Evolutionary conservation across 2,113 vertebrate genomes (phyloP).

Genomic region (Poeciliopsis retropinna): DNA sequence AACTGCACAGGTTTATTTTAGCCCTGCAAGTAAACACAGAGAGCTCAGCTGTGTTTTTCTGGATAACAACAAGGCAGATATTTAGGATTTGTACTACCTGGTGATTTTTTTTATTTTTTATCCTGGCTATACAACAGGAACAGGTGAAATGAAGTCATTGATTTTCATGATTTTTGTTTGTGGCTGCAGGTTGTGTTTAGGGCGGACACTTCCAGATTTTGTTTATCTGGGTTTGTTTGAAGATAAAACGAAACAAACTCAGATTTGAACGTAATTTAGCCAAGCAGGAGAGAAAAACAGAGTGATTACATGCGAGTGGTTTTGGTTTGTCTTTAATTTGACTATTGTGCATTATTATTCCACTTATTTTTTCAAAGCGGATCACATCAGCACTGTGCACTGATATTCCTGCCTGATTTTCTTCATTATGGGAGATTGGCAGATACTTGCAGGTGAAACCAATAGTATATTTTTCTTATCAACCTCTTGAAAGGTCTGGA

Average conservation of each 20-base stretch:
- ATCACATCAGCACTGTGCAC: no score
- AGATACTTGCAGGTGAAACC: no score
- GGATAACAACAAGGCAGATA: background rate
- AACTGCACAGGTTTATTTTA: constrained; percentile 28
- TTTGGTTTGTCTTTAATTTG: constrained; percentile 3
- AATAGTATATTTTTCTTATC: no score
- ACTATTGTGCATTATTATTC: background rate
- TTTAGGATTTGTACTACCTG: constrained; percentile 2
- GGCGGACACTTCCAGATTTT: background rate
- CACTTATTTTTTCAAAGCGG: background rate
- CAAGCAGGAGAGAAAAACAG: background rate
- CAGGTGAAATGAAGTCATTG: background rate
- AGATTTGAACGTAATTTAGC: constrained; percentile 7
- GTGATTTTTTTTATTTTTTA: background rate
- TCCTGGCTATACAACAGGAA: background rate
- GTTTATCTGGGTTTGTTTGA: background rate
- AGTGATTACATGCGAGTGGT: background rate
- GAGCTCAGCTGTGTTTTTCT: constrained; percentile 1
- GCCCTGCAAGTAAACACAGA: constrained; percentile 10
- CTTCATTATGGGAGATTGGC: no score
- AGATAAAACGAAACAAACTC: constrained; percentile 3
- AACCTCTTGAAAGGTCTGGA: no score
- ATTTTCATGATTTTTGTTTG: background rate
- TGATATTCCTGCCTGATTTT: no score
- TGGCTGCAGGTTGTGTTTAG: constrained; percentile 8